Evolutionary conservation across 2,113 vertebrate genomes (phyloP).

Genomic region (Clarias gariepinus): DNA sequence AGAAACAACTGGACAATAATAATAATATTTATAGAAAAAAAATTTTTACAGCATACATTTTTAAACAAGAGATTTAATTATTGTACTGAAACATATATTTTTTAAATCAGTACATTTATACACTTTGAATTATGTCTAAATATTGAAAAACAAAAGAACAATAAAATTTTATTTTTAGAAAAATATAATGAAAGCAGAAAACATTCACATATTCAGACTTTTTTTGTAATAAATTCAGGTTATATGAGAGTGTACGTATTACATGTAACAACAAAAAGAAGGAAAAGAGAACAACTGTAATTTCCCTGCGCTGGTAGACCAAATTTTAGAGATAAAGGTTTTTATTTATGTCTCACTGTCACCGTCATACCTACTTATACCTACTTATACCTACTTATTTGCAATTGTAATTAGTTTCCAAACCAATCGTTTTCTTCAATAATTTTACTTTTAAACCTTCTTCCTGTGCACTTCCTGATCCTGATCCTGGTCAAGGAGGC

Average conservation of each 20-base stretch:
- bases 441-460: not conserved
- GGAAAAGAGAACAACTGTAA: too few relatives aligned
- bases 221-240: not conserved
- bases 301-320: too few relatives aligned
- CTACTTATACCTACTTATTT: not conserved
- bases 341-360: not conserved
- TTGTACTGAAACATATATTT: too few relatives aligned
- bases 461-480: not conserved
- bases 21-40: too few relatives aligned
- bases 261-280: not conserved
- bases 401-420: not conserved
- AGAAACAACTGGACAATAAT: not conserved
- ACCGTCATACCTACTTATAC: not conserved
- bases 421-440: not conserved
- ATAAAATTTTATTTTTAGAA: not conserved
- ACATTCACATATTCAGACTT: not conserved
- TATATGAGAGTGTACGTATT: not conserved
- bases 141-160: too few relatives aligned
- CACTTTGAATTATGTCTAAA: not conserved
- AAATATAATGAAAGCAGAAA: not conserved
- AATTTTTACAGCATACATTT: too few relatives aligned
- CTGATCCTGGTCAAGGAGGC: not conserved
- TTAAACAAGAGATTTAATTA: not conserved
- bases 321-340: not conserved
- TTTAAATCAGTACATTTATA: too few relatives aligned